Evolutionary conservation across 2,113 vertebrate species (phyloP), one percentile per base, ranked within the genome.

Genomic region (Plectropomus leopardus): DNA sequence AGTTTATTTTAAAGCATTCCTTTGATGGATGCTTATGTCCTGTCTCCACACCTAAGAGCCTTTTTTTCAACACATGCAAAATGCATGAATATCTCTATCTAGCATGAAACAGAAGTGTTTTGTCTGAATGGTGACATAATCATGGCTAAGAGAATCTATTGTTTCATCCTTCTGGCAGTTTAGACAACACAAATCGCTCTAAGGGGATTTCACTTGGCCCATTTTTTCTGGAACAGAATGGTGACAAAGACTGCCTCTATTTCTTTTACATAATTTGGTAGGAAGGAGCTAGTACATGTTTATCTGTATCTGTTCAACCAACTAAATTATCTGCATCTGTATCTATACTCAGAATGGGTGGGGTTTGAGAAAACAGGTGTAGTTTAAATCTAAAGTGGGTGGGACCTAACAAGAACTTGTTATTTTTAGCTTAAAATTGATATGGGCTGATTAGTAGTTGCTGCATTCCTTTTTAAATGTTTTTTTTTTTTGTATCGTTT

Each of bases 181-280:
- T 47, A 17, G 24, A 58, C 19, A 70, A 59, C 50, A 45, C 51
- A 34, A n/a, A 10, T 5, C 0, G 15, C 28, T 78, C 28, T 61
- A 3, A 72, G 48, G 45, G 23, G 57, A 80, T 77, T 75, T 78
- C 32, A 80, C 4, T 72, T 16, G 32, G 14, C 57, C 36, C 11
- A 45, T 40, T 61, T 60, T 32, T 67, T 17, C 34, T 11, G 34
- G 32, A 44, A 4, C 10, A 9, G 42, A 36, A 44, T 15, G 21
- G 5, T 61, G 11, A 50, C 19, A 48, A 36, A 60, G 71, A 32
- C 45, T 10, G 45, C 6, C 21, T 72, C 57, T 26, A 45, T 71
- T 55, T 23, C n/a, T n/a, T 42, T 3, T 5, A 40, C 19, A 78
- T 19, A 13, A 28, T n/a, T 34, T 17, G 72, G 30, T 11, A 40